phyloP scores from a whole-genome alignment of 64 coral and sea anemone species.

The Pocillopora damicornis region DNA sequence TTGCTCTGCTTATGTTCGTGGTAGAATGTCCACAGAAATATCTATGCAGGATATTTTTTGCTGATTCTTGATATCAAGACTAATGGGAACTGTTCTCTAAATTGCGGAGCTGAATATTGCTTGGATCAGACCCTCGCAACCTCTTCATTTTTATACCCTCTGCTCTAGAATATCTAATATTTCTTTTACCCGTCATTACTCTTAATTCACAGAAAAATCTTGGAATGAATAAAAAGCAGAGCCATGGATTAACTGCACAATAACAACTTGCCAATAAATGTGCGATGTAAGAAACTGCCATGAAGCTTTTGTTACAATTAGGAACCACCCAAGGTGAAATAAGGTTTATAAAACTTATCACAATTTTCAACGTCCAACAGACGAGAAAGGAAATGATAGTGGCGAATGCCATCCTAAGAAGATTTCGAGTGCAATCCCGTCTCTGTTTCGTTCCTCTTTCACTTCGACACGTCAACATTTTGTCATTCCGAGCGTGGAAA shows the following conservation, averaged over 20 bases:
- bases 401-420: conserved; percentile 28
- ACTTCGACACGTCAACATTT: conserved; percentile 21
- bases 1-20: too few species aligned
- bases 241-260: neutral
- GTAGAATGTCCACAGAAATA: too few species aligned
- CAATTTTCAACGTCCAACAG: conserved; percentile 18
- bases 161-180: too few species aligned
- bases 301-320: neutral
- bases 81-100: too few species aligned
- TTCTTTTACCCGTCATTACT: too few species aligned
- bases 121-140: too few species aligned
- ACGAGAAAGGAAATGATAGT: conserved; percentile 9
- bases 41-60: too few species aligned
- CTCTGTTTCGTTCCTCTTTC: neutral
- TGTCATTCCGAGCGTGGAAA: neutral
- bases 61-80: too few species aligned
- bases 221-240: neutral
- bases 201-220: too few species aligned
- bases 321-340: neutral
- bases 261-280: neutral
- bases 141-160: too few species aligned
- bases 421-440: neutral
- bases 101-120: too few species aligned
- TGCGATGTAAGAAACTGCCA: neutral
- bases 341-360: neutral